Base-by-base conservation (phyloP, 1,140 invertebrate species). In the Zaprionus taronus region DNA sequence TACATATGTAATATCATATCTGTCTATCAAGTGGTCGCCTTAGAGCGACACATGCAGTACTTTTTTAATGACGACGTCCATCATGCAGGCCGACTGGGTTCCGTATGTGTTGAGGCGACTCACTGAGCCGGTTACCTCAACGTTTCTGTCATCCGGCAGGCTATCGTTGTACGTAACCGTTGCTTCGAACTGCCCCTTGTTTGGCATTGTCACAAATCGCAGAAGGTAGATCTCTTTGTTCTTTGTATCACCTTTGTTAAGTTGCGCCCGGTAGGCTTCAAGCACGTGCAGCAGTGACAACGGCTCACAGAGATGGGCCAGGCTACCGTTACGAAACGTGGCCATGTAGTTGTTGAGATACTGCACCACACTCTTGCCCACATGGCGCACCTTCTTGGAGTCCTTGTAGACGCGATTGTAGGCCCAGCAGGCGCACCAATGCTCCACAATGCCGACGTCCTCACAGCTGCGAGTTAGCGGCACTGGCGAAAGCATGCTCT, bases 381-480 rank as follows among this genome's bases (percentile, higher is more conserved):
- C 93, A 36, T 93, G 83, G 0, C 78, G 62, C 2, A 94, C 93
- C 15, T 93, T 85, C 41, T 91, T 81, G 41, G 94, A 92, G 17
- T 92, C 92, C 1, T 92, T 81, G n/a, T 93, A 91, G 20, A 94
- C 79, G 0, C 91, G 77, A 17, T 92, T 85, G 68, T 95, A 95
- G 0, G 93, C 89, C 17, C 94, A 94, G 72, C 97, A 98, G 5
- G 95, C 95, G 84, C 97, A 98, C 96, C 96, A 98, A 79, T 97
- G 96, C 51, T 95, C 94, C 11, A 94, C 93, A 5, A 98, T 95
- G 0, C 94, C 94, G 4, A 95, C 96, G 56, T 96, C 95, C 15
- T 92, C 86, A 90, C 97, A 98, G 1, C 95, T 96, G 36, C 97
- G 93, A 41, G 95, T 93, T 3, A 85, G 87, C 0, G 95, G 94